Conservation (phyloP, 2,113 vertebrate genomes). For the Triplophysa rosa region DNA sequence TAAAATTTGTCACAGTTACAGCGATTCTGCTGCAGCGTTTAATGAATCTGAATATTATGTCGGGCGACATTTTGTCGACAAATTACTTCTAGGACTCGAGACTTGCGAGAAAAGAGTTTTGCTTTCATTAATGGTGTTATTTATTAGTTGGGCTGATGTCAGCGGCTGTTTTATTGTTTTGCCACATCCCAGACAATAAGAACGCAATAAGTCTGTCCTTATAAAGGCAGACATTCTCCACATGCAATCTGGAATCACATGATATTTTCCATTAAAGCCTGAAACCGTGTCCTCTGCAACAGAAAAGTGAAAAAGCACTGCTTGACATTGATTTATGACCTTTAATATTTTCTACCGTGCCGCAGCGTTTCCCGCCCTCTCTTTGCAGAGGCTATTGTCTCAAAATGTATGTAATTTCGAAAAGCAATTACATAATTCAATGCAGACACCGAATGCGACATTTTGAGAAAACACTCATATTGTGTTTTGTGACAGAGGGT, state of each 20-base stretch:
- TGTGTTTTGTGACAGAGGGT: background rate
- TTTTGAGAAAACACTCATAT: slow-evolving; percentile 1
- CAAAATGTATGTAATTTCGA: slow-evolving; percentile 47
- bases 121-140: background rate
- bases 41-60: slow-evolving; percentile 32
- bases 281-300: slow-evolving; percentile 22
- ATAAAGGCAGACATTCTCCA: background rate
- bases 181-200: background rate
- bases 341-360: slow-evolving; percentile 47
- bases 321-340: slow-evolving; percentile 56
- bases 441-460: slow-evolving; percentile 19
- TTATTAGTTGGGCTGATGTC: background rate
- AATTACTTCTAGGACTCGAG: background rate
- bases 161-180: background rate
- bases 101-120: background rate
- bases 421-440: slow-evolving; percentile 49
- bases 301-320: slow-evolving; percentile 46
- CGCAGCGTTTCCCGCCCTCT: slow-evolving; percentile 14
- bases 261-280: slow-evolving; percentile 26
- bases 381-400: slow-evolving; percentile 30
- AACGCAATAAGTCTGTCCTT: background rate
- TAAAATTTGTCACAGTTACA: slow-evolving; percentile 25
- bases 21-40: slow-evolving; percentile 23
- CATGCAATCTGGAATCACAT: background rate
- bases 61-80: slow-evolving; percentile 1